A percentile compares a stretch with the other conserved stretches of the same genome.
These are phyloP conservation scores for Copidosoma aretas DNA, from an alignment of 2,888 invertebrate genomes.

Conservation along the genomic window DNA sequence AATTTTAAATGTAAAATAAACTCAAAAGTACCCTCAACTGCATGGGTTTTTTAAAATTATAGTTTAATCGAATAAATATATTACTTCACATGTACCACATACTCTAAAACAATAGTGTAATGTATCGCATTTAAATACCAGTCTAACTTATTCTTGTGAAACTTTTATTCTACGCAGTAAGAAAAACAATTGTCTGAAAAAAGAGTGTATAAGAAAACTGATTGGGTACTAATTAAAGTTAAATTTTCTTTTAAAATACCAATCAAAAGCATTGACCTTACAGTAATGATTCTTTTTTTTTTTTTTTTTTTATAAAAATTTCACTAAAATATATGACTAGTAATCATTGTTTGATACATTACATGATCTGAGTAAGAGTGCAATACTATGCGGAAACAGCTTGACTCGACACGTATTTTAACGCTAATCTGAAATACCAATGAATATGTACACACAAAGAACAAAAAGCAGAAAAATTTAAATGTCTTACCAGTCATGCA, in stretches of 20 bases:
- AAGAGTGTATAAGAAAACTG: too few species aligned
- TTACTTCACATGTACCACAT: constrained; percentile 21
- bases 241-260: too few species aligned
- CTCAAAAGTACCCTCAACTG: constrained; percentile 37
- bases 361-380: constrained; percentile 33
- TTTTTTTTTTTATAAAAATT: too few species aligned
- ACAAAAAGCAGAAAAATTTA: constrained; percentile 37
- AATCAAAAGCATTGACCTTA: too few species aligned
- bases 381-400: constrained; percentile 26
- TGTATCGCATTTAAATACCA: constrained; percentile 21
- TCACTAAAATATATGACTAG: too few species aligned
- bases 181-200: too few species aligned
- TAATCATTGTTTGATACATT: constrained; percentile 26
- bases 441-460: constrained; percentile 29
- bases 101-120: constrained; percentile 36
- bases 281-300: too few species aligned
- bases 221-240: too few species aligned
- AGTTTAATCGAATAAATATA: constrained; percentile 1
- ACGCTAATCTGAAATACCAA: constrained; percentile 20
- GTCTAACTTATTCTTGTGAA: too few species aligned
- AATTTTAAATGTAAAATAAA: constrained; percentile 19
- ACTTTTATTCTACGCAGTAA: too few species aligned
- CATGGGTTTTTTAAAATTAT: constrained; percentile 20
- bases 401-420: constrained; percentile 10
- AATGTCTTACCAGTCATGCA: constrained; percentile 53